phyloP scores from a whole-genome alignment of 53 echinoderm and acorn worm species.

The Henricia sp. region DNA sequence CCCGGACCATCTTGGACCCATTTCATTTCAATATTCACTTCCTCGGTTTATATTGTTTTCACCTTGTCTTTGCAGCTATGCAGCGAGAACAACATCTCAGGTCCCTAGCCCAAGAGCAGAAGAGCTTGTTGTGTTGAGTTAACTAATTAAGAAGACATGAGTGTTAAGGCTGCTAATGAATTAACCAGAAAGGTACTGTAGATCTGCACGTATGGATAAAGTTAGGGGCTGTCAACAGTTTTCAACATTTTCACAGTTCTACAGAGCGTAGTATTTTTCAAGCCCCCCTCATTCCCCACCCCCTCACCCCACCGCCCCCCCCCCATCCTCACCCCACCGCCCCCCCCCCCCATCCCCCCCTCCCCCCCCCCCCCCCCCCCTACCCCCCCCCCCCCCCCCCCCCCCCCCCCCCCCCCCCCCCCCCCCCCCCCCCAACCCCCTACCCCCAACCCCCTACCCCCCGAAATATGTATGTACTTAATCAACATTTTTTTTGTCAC shows the following conservation, averaged over 20 bases:
- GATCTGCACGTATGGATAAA: neutral
- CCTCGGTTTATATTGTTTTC: neutral
- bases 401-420: neutral
- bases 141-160: neutral
- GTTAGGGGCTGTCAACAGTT: neutral
- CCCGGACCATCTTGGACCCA: too few species aligned
- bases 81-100: neutral
- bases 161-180: neutral
- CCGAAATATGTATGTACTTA: too few species aligned
- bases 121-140: neutral
- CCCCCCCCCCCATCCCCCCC: neutral
- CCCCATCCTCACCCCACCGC: neutral
- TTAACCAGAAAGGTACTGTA: neutral
- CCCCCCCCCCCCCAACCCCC: neutral
- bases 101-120: neutral
- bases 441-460: neutral
- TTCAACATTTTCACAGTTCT: neutral
- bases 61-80: neutral
- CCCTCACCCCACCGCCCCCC: neutral
- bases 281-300: neutral
- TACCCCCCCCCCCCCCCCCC: neutral
- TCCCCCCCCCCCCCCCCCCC: neutral
- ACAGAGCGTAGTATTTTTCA: neutral
- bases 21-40: neutral
- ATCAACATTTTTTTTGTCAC: too few species aligned